Conservation (phyloP, 2,888 invertebrate genomes). For the Lepidocyrtinus sp. region DNA sequence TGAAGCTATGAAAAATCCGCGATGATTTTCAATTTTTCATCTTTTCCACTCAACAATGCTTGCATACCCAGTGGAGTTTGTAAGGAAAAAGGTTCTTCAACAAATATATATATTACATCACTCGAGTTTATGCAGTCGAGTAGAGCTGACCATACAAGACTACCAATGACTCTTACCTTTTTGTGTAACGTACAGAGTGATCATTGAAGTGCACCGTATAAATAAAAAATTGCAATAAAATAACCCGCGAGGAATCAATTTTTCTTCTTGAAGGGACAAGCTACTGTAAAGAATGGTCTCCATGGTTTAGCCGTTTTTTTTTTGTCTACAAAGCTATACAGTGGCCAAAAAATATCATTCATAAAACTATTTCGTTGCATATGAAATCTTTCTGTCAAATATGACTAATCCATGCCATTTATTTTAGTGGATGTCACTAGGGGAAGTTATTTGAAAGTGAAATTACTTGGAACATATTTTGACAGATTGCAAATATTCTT, state of each 20-base stretch:
- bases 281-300: no score
- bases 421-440: not conserved
- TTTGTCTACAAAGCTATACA: no score
- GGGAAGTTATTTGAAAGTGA: conserved; percentile 24
- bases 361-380: no score
- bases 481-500: not conserved
- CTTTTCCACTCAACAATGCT: not conserved
- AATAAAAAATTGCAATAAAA: not conserved
- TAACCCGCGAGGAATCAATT: not conserved
- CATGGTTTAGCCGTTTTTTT: no score
- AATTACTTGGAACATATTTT: conserved; percentile 8
- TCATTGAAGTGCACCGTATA: not conserved
- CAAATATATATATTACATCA: not conserved
- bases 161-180: not conserved
- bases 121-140: not conserved
- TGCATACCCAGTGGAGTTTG: no score
- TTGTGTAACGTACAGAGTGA: no score
- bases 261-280: not conserved
- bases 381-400: conserved; percentile 11
- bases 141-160: not conserved
- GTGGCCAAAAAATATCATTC: no score
- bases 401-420: conserved; percentile 1
- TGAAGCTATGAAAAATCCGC: not conserved
- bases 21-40: not conserved
- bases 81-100: not conserved